A percentile compares a stretch with the other conserved stretches of the same genome.
phyloP scores from a whole-genome alignment of 2,797 vertebrate genomes.

The Pristis pectinata region DNA sequence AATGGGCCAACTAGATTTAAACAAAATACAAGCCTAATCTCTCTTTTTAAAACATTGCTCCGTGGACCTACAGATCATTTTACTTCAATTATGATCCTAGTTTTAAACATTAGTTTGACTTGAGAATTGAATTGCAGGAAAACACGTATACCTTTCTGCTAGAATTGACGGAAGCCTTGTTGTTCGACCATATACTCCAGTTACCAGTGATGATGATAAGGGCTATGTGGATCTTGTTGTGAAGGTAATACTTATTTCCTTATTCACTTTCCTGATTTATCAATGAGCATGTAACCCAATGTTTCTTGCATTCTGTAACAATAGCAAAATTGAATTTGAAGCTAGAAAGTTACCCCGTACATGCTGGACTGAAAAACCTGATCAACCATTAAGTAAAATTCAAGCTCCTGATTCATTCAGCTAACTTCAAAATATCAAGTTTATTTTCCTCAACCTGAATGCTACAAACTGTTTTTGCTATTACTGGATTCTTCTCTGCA shows the following conservation, averaged over 20 bases:
- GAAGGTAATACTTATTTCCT: slow-evolving; percentile 50
- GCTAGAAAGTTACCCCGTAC: neutral
- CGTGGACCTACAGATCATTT: neutral
- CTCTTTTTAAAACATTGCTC: neutral
- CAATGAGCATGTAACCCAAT: neutral
- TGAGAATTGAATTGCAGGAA: slow-evolving; percentile 46
- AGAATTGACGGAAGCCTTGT: slow-evolving; percentile 57
- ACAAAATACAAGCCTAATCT: neutral
- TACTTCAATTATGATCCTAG: neutral
- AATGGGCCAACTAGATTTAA: neutral
- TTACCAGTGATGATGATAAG: slow-evolving; percentile 58
- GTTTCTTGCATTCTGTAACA: neutral
- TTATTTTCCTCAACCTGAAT: neutral
- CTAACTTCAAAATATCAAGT: neutral
- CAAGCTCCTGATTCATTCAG: neutral
- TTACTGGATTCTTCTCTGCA: neutral
- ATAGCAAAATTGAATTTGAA: neutral
- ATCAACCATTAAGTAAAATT: neutral
- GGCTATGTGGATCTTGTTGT: slow-evolving; percentile 63
- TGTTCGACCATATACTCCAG: slow-evolving; percentile 62
- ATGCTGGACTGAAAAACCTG: neutral
- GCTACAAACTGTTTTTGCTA: neutral
- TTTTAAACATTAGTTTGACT: neutral
- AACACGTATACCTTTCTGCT: slow-evolving; percentile 61
- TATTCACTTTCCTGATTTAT: neutral